A percentile compares a stretch with the other conserved stretches of the same genome.
Evolutionary conservation across 2,113 vertebrate genomes (phyloP).

Genomic region (Raja brachyura): DNA sequence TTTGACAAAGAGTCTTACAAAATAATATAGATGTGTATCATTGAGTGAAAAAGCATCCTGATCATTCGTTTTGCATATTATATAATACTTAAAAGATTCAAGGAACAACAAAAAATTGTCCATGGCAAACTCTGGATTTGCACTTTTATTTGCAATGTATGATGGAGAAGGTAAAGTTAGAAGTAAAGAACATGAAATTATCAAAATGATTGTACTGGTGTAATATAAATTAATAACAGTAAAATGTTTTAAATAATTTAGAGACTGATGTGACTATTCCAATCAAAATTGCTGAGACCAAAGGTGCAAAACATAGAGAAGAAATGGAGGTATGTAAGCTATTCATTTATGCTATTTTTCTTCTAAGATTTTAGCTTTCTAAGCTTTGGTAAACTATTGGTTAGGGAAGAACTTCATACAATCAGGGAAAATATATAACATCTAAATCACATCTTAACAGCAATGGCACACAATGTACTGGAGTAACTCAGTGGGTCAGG

Average conservation of each 20-base stretch:
- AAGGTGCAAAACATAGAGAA: not conserved
- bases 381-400: not conserved
- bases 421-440: too few relatives aligned
- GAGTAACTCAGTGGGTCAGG: too few relatives aligned
- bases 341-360: not conserved
- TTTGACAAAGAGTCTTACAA: not conserved
- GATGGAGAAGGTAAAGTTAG: not conserved
- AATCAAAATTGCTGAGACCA: not conserved
- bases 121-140: not conserved
- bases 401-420: not conserved
- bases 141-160: not conserved
- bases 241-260: not conserved
- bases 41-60: not conserved
- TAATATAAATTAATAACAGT: not conserved
- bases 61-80: not conserved
- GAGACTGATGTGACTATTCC: not conserved
- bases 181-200: not conserved
- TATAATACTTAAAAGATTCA: not conserved
- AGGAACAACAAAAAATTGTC: not conserved
- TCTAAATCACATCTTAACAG: too few relatives aligned
- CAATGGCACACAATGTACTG: too few relatives aligned
- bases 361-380: not conserved
- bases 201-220: not conserved
- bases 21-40: not conserved
- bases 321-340: slow-evolving; percentile 22